A percentile compares a stretch with the other conserved stretches of the same genome.
Conservation (phyloP, 2,797 vertebrate species). For the Clarias pachynema region DNA sequence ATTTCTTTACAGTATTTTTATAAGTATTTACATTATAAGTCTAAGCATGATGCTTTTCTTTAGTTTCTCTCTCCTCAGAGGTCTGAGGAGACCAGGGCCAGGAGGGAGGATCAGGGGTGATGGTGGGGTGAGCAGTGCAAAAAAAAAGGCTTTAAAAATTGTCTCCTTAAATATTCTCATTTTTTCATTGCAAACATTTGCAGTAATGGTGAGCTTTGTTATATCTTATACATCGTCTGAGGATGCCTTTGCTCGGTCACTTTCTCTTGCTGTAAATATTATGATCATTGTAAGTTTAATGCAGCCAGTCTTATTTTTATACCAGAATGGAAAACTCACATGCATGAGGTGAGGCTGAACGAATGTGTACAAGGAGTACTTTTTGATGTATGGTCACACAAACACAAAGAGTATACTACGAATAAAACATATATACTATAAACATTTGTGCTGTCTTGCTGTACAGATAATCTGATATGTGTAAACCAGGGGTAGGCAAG, state of each 20-base stretch:
- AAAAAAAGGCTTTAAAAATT: constrained; percentile 10
- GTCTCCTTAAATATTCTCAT: constrained; percentile 14
- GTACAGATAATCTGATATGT: background rate
- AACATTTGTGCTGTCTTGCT: background rate
- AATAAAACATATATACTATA: background rate
- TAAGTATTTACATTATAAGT: background rate
- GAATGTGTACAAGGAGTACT: background rate
- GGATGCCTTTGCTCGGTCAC: background rate
- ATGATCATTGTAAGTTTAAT: background rate
- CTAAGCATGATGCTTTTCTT: background rate
- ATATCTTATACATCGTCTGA: background rate
- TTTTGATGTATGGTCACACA: background rate
- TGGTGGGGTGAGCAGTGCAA: background rate
- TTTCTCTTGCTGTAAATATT: background rate
- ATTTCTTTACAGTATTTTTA: background rate
- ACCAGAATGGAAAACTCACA: constrained; percentile 10
- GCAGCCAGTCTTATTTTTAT: constrained; percentile 16
- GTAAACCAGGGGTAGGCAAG: no score
- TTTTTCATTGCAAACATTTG: constrained; percentile 15
- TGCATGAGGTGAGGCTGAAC: background rate
- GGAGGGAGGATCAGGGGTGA: constrained; percentile 7
- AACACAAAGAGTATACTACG: background rate
- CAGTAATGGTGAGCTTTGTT: background rate
- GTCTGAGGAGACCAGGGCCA: constrained; percentile 11
- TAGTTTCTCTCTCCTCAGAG: constrained; percentile 28